phyloP scores from a whole-genome alignment of 2,888 invertebrate species.

The Andricus curvator region DNA sequence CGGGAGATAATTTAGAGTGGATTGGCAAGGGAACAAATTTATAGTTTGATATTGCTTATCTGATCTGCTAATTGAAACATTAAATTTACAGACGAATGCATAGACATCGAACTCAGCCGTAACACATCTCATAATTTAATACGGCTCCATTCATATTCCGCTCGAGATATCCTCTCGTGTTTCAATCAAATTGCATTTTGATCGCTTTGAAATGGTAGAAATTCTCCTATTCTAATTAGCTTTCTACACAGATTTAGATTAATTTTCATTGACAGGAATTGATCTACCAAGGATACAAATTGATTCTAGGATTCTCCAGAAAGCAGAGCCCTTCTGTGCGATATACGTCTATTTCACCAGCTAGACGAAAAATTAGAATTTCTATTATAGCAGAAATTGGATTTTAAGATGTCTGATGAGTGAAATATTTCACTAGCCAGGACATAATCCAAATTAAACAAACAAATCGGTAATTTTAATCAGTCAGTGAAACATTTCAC shows the following conservation, averaged over 20 bases:
- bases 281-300: not conserved
- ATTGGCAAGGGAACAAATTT: constrained; percentile 19
- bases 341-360: not conserved
- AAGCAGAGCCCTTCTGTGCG: not conserved
- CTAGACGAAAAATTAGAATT: too few relatives aligned
- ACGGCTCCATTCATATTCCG: constrained; percentile 32
- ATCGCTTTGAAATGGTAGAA: constrained; percentile 15
- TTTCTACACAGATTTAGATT: not conserved
- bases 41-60: constrained; percentile 36
- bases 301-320: not conserved
- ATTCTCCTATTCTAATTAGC: constrained; percentile 19
- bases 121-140: constrained; percentile 40
- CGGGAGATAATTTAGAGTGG: not conserved
- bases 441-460: too few relatives aligned
- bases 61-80: constrained; percentile 40
- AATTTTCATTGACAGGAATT: not conserved
- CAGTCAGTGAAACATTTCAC: too few relatives aligned
- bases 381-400: too few relatives aligned
- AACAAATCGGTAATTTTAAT: too few relatives aligned
- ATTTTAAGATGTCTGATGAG: too few relatives aligned
- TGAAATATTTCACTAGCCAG: too few relatives aligned
- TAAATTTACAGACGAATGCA: constrained; percentile 34
- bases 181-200: constrained; percentile 33
- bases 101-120: constrained; percentile 14
- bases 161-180: constrained; percentile 27